A percentile compares a stretch with the other conserved stretches of the same genome.
phyloP scores from a whole-genome alignment of 2,113 vertebrate genomes.

The Paracanthobrama guichenoti region DNA sequence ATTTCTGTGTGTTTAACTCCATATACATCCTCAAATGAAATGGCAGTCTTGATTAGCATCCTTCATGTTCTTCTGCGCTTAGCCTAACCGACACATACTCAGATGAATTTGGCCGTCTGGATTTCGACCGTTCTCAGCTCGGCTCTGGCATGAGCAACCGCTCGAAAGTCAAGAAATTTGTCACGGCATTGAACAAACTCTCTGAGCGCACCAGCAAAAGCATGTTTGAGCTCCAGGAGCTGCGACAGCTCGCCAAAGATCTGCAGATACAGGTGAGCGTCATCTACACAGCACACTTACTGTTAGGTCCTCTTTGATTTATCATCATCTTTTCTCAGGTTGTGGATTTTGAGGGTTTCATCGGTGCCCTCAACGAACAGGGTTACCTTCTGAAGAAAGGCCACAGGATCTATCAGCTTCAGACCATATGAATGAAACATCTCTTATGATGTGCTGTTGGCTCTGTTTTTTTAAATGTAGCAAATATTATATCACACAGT shows the following conservation, averaged over 20 bases:
- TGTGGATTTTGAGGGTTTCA: slow-evolving; percentile 89
- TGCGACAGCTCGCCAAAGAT: slow-evolving; percentile 82
- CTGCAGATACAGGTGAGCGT: slow-evolving; percentile 82
- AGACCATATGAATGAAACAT: slow-evolving; percentile 80
- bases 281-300: neutral
- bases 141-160: slow-evolving; percentile 97
- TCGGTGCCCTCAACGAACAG: slow-evolving; percentile 93
- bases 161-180: slow-evolving; percentile 84
- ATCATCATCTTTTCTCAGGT: slow-evolving; percentile 73
- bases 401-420: slow-evolving; percentile 87
- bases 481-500: neutral
- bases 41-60: too few species aligned
- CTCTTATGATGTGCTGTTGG: neutral
- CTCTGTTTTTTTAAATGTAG: neutral
- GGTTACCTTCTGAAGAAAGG: slow-evolving; percentile 96
- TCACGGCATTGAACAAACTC: slow-evolving; percentile 84
- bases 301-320: neutral
- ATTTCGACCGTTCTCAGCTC: slow-evolving; percentile 95
- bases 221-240: slow-evolving; percentile 86
- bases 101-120: slow-evolving; percentile 91
- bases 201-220: slow-evolving; percentile 88
- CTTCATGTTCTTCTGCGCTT: neutral
- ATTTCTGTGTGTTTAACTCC: too few species aligned
- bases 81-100: slow-evolving; percentile 94
- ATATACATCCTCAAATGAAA: too few species aligned